Conservation (phyloP, 2,113 vertebrate genomes). For the Scomber colias region DNA sequence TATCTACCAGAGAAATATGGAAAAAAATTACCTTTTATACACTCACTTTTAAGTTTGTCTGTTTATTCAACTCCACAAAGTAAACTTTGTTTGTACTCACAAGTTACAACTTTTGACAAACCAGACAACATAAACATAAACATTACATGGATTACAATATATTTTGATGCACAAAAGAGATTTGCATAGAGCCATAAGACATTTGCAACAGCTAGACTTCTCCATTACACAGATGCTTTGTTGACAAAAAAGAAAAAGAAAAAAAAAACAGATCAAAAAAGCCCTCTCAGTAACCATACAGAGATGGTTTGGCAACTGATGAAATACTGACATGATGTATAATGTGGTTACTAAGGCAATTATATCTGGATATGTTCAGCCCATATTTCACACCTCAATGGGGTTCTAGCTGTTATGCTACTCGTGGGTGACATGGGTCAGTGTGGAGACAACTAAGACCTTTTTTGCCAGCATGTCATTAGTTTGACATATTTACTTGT, state of each 20-base stretch:
- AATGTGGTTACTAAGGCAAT: conserved; percentile 17
- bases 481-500: conserved; percentile 35
- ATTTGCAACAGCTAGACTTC: neutral
- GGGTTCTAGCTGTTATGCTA: conserved; percentile 28
- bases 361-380: conserved; percentile 19
- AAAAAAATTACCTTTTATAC: conserved; percentile 31
- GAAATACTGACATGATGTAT: conserved; percentile 42
- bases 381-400: conserved; percentile 22
- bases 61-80: conserved; percentile 4
- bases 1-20: conserved; percentile 32
- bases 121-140: neutral
- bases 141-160: neutral
- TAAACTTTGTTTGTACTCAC: neutral
- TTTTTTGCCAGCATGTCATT: neutral
- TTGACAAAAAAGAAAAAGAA: too few species aligned
- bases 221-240: neutral
- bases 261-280: neutral
- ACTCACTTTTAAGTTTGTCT: conserved; percentile 15
- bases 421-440: conserved; percentile 1
- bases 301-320: conserved; percentile 26
- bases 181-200: neutral
- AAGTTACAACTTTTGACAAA: neutral
- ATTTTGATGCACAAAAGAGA: conserved; percentile 5
- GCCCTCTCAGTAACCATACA: neutral
- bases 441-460: conserved; percentile 1